Evolutionary conservation across 2,888 invertebrate genomes (phyloP).

Genomic region (Conops quadrifasciatus): DNA sequence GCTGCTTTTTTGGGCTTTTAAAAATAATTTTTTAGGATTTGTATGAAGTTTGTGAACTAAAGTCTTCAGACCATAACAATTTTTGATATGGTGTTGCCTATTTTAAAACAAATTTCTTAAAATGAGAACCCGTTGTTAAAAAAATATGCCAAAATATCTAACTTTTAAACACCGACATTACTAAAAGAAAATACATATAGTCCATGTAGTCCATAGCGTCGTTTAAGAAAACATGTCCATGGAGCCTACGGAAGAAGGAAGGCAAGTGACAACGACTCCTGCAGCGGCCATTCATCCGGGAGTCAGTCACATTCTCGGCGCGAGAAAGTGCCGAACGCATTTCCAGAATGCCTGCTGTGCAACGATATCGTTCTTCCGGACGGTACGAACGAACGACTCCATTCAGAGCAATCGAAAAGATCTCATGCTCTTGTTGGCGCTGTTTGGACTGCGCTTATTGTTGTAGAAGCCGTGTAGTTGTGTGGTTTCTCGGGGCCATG

Average conservation of each 20-base stretch:
- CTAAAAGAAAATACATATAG: no score
- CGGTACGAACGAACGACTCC: neutral
- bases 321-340: neutral
- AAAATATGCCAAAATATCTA: no score
- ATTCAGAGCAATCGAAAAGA: no score
- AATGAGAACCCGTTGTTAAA: no score
- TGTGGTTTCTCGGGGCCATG: neutral
- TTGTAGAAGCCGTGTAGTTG: neutral
- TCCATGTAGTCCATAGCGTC: neutral
- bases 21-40: no score
- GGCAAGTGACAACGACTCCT: neutral
- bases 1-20: no score
- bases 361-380: neutral
- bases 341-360: constrained; percentile 17
- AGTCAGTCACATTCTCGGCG: constrained; percentile 28
- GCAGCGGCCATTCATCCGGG: constrained; percentile 11
- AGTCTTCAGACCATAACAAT: no score
- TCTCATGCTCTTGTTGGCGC: no score
- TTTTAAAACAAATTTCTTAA: no score
- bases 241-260: neutral
- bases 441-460: neutral
- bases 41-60: no score
- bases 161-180: no score
- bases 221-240: neutral
- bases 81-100: no score